phyloP scores from a whole-genome alignment of 2,113 vertebrate species.

The Apaloderma vittatum region DNA sequence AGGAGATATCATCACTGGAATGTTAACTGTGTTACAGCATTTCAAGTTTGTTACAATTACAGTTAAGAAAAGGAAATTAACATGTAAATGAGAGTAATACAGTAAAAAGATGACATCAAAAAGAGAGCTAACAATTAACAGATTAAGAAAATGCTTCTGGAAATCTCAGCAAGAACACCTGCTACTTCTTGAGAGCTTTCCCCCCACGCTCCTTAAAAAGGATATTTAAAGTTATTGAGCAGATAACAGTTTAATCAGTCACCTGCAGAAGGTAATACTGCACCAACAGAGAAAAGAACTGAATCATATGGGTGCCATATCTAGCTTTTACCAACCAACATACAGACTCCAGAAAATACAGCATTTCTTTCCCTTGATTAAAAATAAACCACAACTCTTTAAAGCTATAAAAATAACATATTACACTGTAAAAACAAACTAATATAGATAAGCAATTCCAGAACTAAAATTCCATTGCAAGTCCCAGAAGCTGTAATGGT shows the following conservation, averaged over 20 bases:
- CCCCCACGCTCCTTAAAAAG: accelerated
- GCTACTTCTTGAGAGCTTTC: neutral
- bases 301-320: neutral
- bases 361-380: neutral
- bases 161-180: neutral
- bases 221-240: neutral
- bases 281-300: neutral
- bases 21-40: neutral
- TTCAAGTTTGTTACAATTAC: neutral
- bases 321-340: neutral
- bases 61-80: neutral
- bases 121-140: neutral
- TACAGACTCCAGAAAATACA: neutral
- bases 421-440: neutral
- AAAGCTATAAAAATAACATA: neutral
- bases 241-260: neutral
- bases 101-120: neutral
- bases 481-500: neutral
- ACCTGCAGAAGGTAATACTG: neutral
- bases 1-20: neutral
- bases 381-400: neutral
- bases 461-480: neutral
- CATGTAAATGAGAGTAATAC: neutral
- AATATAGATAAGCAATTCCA: neutral
- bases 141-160: neutral